phyloP scores from a whole-genome alignment of 2,113 vertebrate genomes.

The Rutilus rutilus region DNA sequence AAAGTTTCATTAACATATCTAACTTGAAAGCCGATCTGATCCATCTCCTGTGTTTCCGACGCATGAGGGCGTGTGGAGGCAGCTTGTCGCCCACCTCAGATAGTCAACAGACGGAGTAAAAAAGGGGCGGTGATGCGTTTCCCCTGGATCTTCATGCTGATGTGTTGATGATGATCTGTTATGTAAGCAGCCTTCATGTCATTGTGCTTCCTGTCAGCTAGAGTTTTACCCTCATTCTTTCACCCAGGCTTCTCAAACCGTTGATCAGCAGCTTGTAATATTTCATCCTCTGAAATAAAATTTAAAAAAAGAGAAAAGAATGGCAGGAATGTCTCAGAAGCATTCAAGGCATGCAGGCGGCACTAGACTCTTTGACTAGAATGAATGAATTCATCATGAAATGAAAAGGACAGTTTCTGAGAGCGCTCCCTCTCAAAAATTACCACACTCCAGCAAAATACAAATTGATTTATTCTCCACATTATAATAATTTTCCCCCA shows the following conservation, averaged over 20 bases:
- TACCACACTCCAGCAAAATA: constrained; percentile 6
- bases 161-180: constrained; percentile 55
- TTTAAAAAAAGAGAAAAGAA: not conserved
- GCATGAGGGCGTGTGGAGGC: not conserved
- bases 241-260: constrained; percentile 34
- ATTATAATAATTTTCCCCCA: constrained; percentile 36
- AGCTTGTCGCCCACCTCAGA: constrained; percentile 40
- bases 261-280: constrained; percentile 46
- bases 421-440: not conserved
- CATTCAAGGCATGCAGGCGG: not conserved
- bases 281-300: constrained; percentile 38
- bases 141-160: constrained; percentile 30
- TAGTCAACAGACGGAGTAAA: constrained; percentile 20
- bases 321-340: constrained; percentile 12
- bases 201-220: constrained; percentile 49
- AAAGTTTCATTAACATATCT: constrained; percentile 21
- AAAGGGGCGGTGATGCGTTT: constrained; percentile 34
- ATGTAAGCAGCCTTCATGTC: constrained; percentile 53
- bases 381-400: constrained; percentile 43
- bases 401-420: not conserved
- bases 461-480: constrained; percentile 34
- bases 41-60: not conserved
- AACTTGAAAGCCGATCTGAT: constrained; percentile 20
- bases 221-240: constrained; percentile 53
- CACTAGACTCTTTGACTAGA: constrained; percentile 18